A percentile compares a stretch with the other conserved stretches of the same genome.
These are phyloP conservation scores for Florisuga fusca DNA, from an alignment of 2,797 vertebrate species.

Conservation along the genomic window DNA sequence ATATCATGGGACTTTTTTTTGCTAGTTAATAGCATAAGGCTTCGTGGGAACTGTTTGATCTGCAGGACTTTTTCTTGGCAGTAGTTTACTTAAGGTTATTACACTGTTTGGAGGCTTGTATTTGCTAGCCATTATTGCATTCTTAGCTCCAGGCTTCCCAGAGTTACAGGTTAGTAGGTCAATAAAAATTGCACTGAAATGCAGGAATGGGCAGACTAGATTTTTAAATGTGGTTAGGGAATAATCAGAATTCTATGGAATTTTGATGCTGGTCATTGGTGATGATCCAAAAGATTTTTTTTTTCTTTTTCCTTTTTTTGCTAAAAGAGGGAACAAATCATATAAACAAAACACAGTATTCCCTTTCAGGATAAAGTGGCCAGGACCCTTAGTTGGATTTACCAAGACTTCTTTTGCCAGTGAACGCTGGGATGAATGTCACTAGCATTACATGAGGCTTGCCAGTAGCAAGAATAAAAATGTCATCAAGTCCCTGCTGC, in stretches of 20 bases:
- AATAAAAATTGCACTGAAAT: constrained; percentile 84
- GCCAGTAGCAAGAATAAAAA: not conserved
- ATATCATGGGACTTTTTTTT: constrained; percentile 59
- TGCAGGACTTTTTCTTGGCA: constrained; percentile 54
- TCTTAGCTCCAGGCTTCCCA: constrained; percentile 65
- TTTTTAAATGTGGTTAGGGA: constrained; percentile 36
- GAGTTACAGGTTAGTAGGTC: constrained; percentile 74
- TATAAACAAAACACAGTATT: not conserved
- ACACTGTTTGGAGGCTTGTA: constrained; percentile 58
- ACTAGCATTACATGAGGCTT: not conserved
- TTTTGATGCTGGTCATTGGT: not conserved
- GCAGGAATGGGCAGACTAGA: constrained; percentile 46
- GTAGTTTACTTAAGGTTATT: constrained; percentile 68
- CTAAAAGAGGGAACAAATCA: not conserved
- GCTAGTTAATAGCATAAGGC: constrained; percentile 57
- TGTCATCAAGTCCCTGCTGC: not conserved
- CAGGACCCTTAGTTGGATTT: not conserved
- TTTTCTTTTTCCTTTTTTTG: not conserved
- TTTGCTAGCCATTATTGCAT: constrained; percentile 58
- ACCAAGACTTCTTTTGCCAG: not conserved
- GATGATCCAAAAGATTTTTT: not conserved
- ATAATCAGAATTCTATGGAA: not conserved
- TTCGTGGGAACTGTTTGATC: constrained; percentile 72
- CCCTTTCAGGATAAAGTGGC: not conserved
- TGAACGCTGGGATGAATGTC: not conserved